Percentiles rank a stretch among this genome's conserved stretches.
phyloP scores from a whole-genome alignment of 2,113 vertebrate genomes.

The Pachypanchax playfairii region DNA sequence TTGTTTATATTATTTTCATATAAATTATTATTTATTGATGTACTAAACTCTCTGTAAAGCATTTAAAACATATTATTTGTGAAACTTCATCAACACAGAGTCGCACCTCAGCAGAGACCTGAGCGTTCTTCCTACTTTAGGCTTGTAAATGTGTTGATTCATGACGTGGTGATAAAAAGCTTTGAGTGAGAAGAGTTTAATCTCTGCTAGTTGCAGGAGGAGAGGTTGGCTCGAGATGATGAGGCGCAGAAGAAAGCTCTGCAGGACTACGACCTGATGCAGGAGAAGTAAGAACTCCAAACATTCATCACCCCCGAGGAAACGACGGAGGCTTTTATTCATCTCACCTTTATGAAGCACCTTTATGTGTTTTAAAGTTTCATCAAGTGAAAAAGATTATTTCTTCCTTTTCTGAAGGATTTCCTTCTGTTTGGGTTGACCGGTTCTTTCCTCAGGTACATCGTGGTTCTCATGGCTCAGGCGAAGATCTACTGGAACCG shows the following conservation, averaged over 20 bases:
- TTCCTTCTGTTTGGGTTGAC: background rate
- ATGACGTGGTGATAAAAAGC: no score
- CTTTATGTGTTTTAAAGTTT: background rate
- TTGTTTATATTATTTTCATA: no score
- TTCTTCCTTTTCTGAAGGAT: background rate
- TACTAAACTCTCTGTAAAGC: no score
- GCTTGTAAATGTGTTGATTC: no score
- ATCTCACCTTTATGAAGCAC: background rate
- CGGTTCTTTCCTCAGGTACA: slow-evolving; percentile 69
- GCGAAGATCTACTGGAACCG: slow-evolving; percentile 97
- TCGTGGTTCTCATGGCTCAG: slow-evolving; percentile 94
- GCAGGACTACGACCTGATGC: slow-evolving; percentile 87
- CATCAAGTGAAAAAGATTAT: background rate
- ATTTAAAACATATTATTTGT: no score
- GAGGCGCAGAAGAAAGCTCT: slow-evolving; percentile 85
- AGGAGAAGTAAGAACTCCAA: slow-evolving; percentile 83
- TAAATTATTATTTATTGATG: no score
- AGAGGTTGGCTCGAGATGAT: slow-evolving; percentile 83
- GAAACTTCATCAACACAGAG: no score
- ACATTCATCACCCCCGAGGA: background rate
- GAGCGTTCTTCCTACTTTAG: no score
- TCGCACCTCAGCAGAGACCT: no score
- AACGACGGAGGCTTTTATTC: background rate
- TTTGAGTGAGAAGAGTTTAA: no score
- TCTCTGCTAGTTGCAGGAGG: slow-evolving; percentile 84